Evolutionary conservation across 2,797 vertebrate species (phyloP).

Genomic region (Mus caroli): DNA sequence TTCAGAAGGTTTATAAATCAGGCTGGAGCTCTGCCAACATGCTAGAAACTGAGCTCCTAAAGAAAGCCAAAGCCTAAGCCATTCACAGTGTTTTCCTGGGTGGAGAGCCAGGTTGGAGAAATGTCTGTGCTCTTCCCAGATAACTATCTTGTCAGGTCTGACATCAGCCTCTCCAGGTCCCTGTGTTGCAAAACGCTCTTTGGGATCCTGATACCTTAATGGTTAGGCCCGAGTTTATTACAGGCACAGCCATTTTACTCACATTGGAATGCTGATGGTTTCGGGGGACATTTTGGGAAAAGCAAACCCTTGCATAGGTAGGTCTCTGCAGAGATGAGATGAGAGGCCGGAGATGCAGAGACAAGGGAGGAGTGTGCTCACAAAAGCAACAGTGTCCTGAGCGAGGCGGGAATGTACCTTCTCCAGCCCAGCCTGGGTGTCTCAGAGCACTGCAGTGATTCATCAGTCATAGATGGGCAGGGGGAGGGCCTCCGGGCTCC

Average conservation of each 20-base stretch:
- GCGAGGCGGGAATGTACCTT: constrained; percentile 89
- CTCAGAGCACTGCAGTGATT: constrained; percentile 93
- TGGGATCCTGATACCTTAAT: constrained; percentile 80
- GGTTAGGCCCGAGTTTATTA: constrained; percentile 84
- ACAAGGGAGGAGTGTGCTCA: constrained; percentile 86
- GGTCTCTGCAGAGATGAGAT: constrained; percentile 85
- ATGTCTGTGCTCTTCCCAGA: constrained; percentile 76
- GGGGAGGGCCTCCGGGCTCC: constrained; percentile 89
- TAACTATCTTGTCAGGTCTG: constrained; percentile 80
- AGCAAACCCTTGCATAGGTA: constrained; percentile 92
- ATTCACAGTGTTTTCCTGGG: constrained; percentile 56
- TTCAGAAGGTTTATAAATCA: constrained; percentile 56
- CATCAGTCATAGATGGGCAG: constrained; percentile 94
- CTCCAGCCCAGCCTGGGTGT: constrained; percentile 79
- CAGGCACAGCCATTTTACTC: constrained; percentile 82
- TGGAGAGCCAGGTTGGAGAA: constrained; percentile 61
- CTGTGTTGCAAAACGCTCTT: constrained; percentile 72
- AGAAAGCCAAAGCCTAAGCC: background rate
- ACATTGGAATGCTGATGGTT: constrained; percentile 80
- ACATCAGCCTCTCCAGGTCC: constrained; percentile 81
- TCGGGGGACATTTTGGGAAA: constrained; percentile 87
- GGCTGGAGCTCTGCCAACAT: constrained; percentile 38
- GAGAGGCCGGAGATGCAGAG: constrained; percentile 83
- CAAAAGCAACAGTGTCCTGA: constrained; percentile 96
- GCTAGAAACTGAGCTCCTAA: constrained; percentile 43